Conservation (phyloP, 2,888 invertebrate species). For the Cantharis flavilabris region DNA sequence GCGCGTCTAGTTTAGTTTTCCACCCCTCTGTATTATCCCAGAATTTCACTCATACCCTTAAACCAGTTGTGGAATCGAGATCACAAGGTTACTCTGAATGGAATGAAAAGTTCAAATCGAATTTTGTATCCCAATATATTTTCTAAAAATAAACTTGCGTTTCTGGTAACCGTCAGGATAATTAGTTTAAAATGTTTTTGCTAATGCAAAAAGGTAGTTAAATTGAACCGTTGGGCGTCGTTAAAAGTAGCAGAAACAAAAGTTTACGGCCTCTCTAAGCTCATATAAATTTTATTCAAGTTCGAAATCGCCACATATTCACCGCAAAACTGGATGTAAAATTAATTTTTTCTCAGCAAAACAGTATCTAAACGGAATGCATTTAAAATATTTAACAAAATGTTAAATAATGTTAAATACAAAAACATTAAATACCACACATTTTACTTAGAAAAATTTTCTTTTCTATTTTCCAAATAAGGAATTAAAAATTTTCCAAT, state of each 20-base stretch:
- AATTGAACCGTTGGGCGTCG: not conserved
- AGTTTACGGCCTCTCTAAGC: not conserved
- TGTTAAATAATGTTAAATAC: too few species aligned
- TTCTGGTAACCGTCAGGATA: not conserved
- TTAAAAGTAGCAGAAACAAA: not conserved
- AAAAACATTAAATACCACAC: too few species aligned
- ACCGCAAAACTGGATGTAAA: too few species aligned
- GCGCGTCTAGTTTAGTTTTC: constrained; percentile 46
- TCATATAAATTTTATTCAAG: not conserved
- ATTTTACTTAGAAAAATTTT: too few species aligned
- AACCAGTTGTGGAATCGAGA: constrained; percentile 9
- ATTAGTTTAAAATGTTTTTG: not conserved
- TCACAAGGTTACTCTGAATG: constrained; percentile 19
- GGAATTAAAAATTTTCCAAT: too few species aligned
- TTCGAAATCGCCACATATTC: not conserved
- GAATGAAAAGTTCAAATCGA: not conserved
- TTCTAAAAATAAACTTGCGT: not conserved
- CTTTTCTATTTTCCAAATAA: too few species aligned
- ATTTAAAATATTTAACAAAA: too few species aligned
- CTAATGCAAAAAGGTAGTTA: not conserved
- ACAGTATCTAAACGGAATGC: too few species aligned
- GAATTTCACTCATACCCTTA: not conserved
- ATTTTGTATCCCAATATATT: not conserved
- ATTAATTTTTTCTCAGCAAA: too few species aligned
- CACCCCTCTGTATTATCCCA: constrained; percentile 9